Percentiles rank a stretch among this genome's conserved stretches.
phyloP scores from a whole-genome alignment of 2,797 vertebrate species.

The Xenops minutus region DNA sequence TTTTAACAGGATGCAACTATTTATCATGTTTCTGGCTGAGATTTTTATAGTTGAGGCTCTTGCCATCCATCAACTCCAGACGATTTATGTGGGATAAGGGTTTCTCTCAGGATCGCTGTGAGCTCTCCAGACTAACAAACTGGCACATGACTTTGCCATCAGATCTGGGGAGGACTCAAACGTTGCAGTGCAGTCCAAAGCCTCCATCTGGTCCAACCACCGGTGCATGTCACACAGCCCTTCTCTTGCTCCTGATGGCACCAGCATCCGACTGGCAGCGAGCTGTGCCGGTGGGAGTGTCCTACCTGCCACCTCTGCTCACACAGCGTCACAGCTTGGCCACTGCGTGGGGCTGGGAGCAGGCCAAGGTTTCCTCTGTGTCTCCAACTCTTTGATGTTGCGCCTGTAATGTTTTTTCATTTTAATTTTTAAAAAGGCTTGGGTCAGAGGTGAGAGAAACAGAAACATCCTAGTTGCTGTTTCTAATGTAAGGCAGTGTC shows the following conservation, averaged over 20 bases:
- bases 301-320: neutral
- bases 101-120: neutral
- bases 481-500: neutral
- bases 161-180: neutral
- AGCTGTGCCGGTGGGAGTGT: fast-evolving
- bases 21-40: constrained; percentile 49
- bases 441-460: neutral
- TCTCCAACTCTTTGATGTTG: neutral
- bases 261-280: neutral
- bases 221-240: neutral
- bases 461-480: neutral
- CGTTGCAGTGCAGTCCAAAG: neutral
- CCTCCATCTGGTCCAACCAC: constrained; percentile 9
- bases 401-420: neutral
- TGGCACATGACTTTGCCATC: neutral
- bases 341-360: fast-evolving
- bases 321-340: fast-evolving
- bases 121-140: constrained; percentile 19
- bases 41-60: constrained; percentile 42
- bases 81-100: constrained; percentile 8
- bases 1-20: constrained; percentile 49
- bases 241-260: neutral
- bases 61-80: constrained; percentile 44
- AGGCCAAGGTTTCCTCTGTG: neutral
- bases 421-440: neutral